Evolutionary conservation across 1,140 invertebrate species (phyloP).

Genomic region (Hyphantria cunea): DNA sequence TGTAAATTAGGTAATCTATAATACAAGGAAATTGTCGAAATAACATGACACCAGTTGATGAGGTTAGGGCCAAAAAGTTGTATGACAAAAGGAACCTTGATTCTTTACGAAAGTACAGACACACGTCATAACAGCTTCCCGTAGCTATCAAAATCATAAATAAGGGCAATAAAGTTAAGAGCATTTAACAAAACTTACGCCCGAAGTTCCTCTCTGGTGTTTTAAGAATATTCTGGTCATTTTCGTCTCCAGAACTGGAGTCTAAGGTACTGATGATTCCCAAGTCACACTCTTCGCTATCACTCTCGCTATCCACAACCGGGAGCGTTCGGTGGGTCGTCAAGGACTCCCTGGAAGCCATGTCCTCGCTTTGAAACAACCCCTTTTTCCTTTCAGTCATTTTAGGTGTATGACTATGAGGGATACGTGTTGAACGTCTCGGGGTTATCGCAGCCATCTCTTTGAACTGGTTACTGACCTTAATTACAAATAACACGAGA

Average conservation of each 20-base stretch:
- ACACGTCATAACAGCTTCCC: no score
- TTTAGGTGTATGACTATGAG: slow-evolving; percentile 70
- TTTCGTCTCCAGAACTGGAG: slow-evolving; percentile 71
- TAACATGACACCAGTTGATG: no score
- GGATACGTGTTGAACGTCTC: slow-evolving; percentile 59
- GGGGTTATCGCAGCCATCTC: slow-evolving; percentile 70
- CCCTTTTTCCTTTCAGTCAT: slow-evolving; percentile 77
- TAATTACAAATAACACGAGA: slow-evolving; percentile 18
- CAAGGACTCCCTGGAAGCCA: slow-evolving; percentile 53
- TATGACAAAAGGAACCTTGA: no score
- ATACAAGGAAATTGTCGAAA: no score
- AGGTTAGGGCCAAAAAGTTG: no score
- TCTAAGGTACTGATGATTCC: slow-evolving; percentile 75
- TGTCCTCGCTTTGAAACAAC: slow-evolving; percentile 61
- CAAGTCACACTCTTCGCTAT: slow-evolving; percentile 71
- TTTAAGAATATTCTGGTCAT: slow-evolving; percentile 59
- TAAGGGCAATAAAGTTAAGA: background rate
- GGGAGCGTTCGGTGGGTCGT: slow-evolving; percentile 65
- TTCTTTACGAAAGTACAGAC: no score
- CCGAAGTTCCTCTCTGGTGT: slow-evolving; percentile 62
- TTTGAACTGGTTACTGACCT: slow-evolving; percentile 15
- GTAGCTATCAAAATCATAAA: background rate
- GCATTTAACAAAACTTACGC: slow-evolving; percentile 55
- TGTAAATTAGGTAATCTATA: no score
- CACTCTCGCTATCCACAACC: slow-evolving; percentile 72